Conservation (phyloP, 2,888 invertebrate genomes). For the Stenolophus ochropezus region DNA sequence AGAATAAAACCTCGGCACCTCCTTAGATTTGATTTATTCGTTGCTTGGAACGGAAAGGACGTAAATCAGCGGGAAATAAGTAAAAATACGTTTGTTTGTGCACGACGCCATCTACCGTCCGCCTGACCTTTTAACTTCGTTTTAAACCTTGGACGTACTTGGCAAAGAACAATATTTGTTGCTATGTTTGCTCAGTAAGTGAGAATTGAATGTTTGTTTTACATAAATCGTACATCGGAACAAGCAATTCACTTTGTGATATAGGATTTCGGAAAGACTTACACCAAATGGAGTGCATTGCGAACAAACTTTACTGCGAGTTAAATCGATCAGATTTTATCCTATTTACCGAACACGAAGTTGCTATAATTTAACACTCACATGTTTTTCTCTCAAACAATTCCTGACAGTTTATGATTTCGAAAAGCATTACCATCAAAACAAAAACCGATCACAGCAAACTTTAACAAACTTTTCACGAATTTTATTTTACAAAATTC, state of each 20-base stretch:
- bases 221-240: constrained; percentile 25
- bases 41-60: constrained; percentile 33
- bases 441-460: too few species aligned
- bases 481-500: too few species aligned
- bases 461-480: too few species aligned
- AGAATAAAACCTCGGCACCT: constrained; percentile 47
- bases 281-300: background rate
- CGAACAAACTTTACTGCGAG: background rate
- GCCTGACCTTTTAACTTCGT: constrained; percentile 45
- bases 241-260: background rate
- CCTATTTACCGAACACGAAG: background rate
- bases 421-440: too few species aligned
- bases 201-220: constrained; percentile 25
- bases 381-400: background rate
- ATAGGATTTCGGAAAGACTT: background rate
- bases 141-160: constrained; percentile 1
- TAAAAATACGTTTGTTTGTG: constrained; percentile 44
- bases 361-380: background rate
- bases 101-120: background rate
- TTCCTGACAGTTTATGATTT: too few species aligned
- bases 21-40: constrained; percentile 52
- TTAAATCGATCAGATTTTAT: background rate
- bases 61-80: constrained; percentile 55
- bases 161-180: constrained; percentile 26
- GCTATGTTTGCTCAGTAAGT: constrained; percentile 8